Percentiles rank a stretch among this genome's conserved stretches.
Conservation (phyloP, 2,888 invertebrate genomes). For the Ectemnius continuus region DNA sequence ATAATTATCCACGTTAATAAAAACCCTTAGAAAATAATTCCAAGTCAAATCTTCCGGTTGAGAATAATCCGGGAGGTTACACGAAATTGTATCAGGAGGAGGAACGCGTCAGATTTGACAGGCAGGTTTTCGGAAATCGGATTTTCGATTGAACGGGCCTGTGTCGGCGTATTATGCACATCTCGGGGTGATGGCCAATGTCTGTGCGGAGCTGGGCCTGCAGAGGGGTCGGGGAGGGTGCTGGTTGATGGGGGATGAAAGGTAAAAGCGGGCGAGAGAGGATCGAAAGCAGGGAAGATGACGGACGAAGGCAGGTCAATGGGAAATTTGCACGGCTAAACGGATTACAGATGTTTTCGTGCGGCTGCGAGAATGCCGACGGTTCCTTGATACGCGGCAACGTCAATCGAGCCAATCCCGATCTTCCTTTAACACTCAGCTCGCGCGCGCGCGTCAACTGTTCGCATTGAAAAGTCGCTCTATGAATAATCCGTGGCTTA, state of each 20-base stretch:
- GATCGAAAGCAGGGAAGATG: constrained; percentile 15
- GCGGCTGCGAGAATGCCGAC: constrained; percentile 51
- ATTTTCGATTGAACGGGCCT: constrained; percentile 37
- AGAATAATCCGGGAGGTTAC: no score
- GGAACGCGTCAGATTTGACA: constrained; percentile 5
- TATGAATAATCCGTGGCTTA: constrained; percentile 66
- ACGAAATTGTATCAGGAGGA: not conserved
- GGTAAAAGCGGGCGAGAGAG: constrained; percentile 18
- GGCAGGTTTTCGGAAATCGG: constrained; percentile 48
- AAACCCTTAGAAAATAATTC: no score
- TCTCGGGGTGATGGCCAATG: not conserved
- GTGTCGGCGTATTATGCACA: constrained; percentile 46
- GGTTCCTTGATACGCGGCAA: constrained; percentile 55
- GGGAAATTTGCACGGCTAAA: constrained; percentile 77
- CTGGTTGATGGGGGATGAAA: constrained; percentile 15
- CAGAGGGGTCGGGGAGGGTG: constrained; percentile 36
- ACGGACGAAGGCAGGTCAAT: constrained; percentile 62
- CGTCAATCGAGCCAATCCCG: constrained; percentile 1
- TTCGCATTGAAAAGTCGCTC: constrained; percentile 30
- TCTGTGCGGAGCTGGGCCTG: constrained; percentile 16
- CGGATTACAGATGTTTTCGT: constrained; percentile 77
- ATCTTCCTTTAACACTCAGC: not conserved
- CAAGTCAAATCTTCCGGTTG: no score
- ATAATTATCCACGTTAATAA: no score
- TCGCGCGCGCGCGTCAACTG: constrained; percentile 33